Conservation (phyloP, 2,797 vertebrate species). For the Sebastes hopkinsi region DNA sequence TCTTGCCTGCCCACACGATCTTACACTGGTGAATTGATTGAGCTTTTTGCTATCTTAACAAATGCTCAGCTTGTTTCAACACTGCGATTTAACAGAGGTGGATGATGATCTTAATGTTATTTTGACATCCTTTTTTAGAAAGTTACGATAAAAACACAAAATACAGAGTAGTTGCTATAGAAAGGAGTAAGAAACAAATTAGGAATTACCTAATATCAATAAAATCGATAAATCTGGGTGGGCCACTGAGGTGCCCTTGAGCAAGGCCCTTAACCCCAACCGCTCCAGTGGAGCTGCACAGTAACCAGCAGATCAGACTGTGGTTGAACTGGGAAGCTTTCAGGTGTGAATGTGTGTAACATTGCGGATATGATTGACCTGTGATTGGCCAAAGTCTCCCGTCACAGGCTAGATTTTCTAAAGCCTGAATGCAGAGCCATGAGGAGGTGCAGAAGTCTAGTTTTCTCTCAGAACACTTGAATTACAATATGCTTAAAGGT, state of each 20-base stretch:
- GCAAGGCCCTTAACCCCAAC: too few relatives aligned
- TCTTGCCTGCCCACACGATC: not conserved
- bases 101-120: not conserved
- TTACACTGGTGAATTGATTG: constrained; percentile 4
- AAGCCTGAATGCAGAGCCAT: too few relatives aligned
- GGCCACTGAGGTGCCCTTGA: not conserved
- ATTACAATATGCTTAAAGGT: too few relatives aligned
- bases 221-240: not conserved
- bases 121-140: not conserved
- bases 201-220: not conserved
- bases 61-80: not conserved
- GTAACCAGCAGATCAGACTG: too few relatives aligned
- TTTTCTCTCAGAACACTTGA: too few relatives aligned
- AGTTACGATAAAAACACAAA: not conserved
- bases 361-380: too few relatives aligned
- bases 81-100: not conserved
- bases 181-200: not conserved
- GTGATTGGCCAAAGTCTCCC: too few relatives aligned
- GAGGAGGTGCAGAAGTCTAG: too few relatives aligned
- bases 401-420: too few relatives aligned
- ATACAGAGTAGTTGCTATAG: not conserved
- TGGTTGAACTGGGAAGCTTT: too few relatives aligned
- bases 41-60: not conserved
- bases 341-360: too few relatives aligned
- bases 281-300: too few relatives aligned